These are phyloP conservation scores for Oscarella lobularis DNA, from an alignment of 37 sponge, comb jelly and placozoan genomes.

Conservation along the genomic window DNA sequence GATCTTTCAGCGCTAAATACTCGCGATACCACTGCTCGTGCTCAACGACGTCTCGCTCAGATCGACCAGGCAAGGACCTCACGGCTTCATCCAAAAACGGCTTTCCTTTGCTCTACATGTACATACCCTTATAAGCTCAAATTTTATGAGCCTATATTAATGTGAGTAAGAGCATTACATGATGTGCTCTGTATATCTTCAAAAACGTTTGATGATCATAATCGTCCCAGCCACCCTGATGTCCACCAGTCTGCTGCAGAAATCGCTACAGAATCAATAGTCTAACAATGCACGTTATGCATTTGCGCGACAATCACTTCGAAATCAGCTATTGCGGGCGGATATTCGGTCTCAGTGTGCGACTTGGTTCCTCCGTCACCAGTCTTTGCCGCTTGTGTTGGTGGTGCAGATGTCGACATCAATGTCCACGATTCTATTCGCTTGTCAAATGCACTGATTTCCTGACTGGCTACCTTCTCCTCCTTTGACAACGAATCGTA, in stretches of 20 bases:
- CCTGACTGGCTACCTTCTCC: constrained; percentile 32
- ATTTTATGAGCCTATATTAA: no score
- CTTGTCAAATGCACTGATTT: constrained; percentile 56
- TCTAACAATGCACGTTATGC: neutral
- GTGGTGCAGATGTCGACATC: neutral
- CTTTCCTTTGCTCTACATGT: no score
- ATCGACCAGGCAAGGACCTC: constrained; percentile 39
- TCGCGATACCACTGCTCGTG: constrained; percentile 74
- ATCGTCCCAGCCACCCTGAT: constrained; percentile 83
- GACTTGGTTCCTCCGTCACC: no score
- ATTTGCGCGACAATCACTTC: constrained; percentile 23
- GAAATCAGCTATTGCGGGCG: constrained; percentile 51
- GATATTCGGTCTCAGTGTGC: constrained; percentile 10
- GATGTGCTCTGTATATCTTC: constrained; percentile 13
- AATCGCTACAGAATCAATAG: constrained; percentile 31
- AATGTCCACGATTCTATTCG: constrained; percentile 46
- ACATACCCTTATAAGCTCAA: no score
- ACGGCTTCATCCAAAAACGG: constrained; percentile 30
- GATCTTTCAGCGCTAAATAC: constrained; percentile 47
- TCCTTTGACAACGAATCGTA: constrained; percentile 57
- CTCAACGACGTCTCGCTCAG: constrained; percentile 25
- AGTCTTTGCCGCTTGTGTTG: neutral
- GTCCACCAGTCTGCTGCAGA: constrained; percentile 58
- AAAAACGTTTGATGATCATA: constrained; percentile 71
- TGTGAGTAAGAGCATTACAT: no score